Percentiles rank a stretch among this genome's conserved stretches.
Conservation (phyloP, 2,113 vertebrate species). For the Vicugna pacos region DNA sequence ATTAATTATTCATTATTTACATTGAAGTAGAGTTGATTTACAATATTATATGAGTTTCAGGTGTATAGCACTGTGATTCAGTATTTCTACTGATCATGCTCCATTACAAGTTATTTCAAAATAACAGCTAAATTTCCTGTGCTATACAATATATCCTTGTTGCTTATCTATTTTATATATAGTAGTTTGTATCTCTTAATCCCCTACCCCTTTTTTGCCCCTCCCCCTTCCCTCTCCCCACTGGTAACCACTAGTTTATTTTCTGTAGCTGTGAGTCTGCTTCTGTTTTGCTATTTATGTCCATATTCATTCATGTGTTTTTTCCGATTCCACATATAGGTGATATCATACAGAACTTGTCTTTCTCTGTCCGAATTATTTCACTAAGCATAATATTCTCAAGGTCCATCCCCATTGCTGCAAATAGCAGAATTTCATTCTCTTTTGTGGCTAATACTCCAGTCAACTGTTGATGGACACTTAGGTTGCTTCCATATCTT, state of each 20-base stretch:
- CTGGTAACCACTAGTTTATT: background rate
- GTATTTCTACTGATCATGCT: background rate
- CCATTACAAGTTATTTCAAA: background rate
- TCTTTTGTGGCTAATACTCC: background rate
- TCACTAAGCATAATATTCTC: background rate
- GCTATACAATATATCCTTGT: background rate
- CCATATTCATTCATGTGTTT: background rate
- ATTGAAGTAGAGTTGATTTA: background rate
- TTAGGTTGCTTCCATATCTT: background rate
- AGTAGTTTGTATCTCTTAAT: background rate
- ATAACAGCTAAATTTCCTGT: background rate
- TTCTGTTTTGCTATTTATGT: background rate
- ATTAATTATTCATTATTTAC: background rate
- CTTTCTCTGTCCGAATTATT: background rate
- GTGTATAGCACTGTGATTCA: too few relatives aligned
- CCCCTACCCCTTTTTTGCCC: fast-evolving
- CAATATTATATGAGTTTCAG: background rate
- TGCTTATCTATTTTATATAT: background rate
- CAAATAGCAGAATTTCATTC: background rate
- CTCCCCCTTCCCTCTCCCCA: background rate
- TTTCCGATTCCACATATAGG: background rate
- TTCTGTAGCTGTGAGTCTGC: background rate
- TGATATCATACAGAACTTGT: background rate
- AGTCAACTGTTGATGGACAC: background rate
- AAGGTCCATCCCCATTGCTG: background rate